Conservation (phyloP, 1,140 invertebrate genomes). For the Magallana gigas region DNA sequence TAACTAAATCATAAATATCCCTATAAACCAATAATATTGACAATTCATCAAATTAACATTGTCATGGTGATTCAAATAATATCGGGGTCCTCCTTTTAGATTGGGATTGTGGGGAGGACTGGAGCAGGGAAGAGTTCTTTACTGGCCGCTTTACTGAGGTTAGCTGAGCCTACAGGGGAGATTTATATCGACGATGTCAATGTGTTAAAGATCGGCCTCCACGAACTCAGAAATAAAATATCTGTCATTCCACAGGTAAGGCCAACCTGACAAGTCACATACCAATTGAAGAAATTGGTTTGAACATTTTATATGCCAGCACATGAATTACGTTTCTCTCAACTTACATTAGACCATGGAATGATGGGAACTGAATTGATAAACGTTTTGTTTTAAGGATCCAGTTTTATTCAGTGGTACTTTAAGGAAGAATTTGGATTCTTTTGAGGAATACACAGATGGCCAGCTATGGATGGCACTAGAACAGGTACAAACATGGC, state of each 20-base stretch:
- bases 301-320: no score
- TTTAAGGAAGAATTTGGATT: conserved; percentile 84
- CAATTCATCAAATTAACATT: no score
- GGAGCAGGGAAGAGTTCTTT: conserved; percentile 80
- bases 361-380: not conserved
- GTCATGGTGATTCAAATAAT: no score
- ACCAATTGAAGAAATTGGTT: not conserved
- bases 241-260: conserved; percentile 82
- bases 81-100: conserved; percentile 47
- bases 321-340: no score
- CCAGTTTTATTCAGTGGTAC: conserved; percentile 80
- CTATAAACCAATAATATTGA: no score
- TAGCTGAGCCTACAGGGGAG: conserved; percentile 84
- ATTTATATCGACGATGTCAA: conserved; percentile 71
- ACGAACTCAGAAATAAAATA: conserved; percentile 80
- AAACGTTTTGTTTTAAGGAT: conserved; percentile 75
- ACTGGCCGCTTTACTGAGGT: conserved; percentile 88
- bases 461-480: conserved; percentile 78
- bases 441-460: conserved; percentile 82
- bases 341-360: no score
- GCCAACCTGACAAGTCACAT: not conserved
- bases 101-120: conserved; percentile 84
- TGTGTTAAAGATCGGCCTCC: conserved; percentile 77
- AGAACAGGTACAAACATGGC: conserved; percentile 63
- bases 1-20: no score